These are phyloP conservation scores for Tipula lateralis DNA, from an alignment of 2,888 invertebrate genomes.

Conservation along the genomic window DNA sequence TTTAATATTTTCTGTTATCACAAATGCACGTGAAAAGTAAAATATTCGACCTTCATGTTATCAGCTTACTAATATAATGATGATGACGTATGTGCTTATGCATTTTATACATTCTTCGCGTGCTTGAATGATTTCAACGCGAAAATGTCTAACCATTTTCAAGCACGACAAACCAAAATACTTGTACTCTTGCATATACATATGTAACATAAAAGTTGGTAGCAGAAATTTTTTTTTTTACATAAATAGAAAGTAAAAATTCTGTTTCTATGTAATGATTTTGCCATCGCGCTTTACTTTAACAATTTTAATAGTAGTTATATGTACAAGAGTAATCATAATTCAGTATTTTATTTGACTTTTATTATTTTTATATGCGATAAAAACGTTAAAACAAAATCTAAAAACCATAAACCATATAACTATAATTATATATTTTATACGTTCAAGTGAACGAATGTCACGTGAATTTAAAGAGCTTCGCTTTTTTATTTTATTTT, in stretches of 20 bases:
- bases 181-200: not conserved
- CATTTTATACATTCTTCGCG: not conserved
- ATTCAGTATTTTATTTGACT: not conserved
- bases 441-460: constrained; percentile 13
- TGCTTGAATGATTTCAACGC: not conserved
- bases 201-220: not conserved
- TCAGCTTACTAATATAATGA: not conserved
- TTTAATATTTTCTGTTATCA: not conserved
- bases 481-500: constrained; percentile 11
- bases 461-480: not conserved
- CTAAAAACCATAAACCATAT: not conserved
- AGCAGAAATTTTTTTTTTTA: not conserved
- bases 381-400: not conserved
- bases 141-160: not conserved
- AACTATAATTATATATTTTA: not conserved
- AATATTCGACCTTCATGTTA: not conserved
- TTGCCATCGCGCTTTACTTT: not conserved
- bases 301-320: not conserved
- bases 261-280: not conserved
- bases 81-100: not conserved
- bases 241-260: not conserved
- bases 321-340: not conserved
- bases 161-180: not conserved
- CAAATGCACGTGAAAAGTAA: not conserved
- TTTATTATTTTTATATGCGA: not conserved